phyloP scores from a whole-genome alignment of 2,797 vertebrate species.

The Pristis pectinata region DNA sequence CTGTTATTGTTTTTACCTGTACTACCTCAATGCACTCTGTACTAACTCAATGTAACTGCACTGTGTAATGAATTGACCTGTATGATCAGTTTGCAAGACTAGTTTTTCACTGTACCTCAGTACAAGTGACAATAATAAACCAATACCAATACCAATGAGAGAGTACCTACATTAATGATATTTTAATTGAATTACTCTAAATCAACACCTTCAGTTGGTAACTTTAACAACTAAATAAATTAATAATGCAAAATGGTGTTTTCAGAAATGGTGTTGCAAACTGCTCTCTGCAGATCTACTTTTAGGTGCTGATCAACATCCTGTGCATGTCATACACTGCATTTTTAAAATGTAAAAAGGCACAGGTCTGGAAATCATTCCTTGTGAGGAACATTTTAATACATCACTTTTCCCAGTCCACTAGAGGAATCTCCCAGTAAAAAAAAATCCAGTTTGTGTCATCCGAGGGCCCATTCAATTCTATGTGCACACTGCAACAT shows the following conservation, averaged over 20 bases:
- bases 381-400: not conserved
- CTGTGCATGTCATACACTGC: not conserved
- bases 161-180: not conserved
- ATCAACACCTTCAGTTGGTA: not conserved
- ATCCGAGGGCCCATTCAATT: not conserved
- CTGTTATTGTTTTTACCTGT: no score
- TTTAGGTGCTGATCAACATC: not conserved
- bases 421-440: not conserved
- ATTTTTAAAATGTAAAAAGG: not conserved
- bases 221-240: not conserved
- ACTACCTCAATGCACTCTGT: no score
- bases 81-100: no score
- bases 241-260: no score
- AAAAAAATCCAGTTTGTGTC: not conserved
- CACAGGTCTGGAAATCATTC: not conserved
- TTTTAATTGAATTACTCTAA: not conserved
- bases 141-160: no score
- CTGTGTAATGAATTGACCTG: no score
- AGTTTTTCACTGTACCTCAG: no score
- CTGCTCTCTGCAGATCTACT: not conserved
- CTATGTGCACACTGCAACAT: not conserved
- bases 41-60: no score
- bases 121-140: no score
- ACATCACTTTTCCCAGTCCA: not conserved
- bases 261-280: not conserved